Evolutionary conservation across 1,140 invertebrate species (phyloP), one percentile per base, ranked within the genome.

Genomic region (Odontomachus brunneus): DNA sequence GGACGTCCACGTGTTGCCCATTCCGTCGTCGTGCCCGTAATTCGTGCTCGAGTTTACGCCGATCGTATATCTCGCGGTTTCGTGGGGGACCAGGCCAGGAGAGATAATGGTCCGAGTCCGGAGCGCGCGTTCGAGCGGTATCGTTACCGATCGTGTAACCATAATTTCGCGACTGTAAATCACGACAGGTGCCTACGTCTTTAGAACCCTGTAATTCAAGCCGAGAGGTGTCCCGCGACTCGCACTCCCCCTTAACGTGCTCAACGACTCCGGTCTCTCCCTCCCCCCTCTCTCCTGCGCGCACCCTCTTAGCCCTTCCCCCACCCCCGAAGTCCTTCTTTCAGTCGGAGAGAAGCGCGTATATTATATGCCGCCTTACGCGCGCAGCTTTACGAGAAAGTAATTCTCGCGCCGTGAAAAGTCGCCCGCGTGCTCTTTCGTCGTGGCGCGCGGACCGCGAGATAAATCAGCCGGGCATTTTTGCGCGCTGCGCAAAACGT

Each of bases 81-180:
- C 83, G 75, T 84, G 84, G 81, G 85, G 84, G 71, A 87, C 71
- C 66, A 12, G 24, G 55, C 12, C 48, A 12, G 38, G 4, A 4
- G 48, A 75, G 63, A 88, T 88, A 88, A 88, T 87, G 85, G 69
- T 29, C 49, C 62, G 51, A 74, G 33, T 11, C 38, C 48, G 48
- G 33, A 74, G 55, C 19, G 53, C 53, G 51, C 67, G 51, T 86
- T 84, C 71, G 60, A 76, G 48, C 87, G 72, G 83, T 82, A 88
- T 88, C 87, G 66, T 87, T 88, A 67, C 80, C 80, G 86, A 88
- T 88, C 86, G 48, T 80, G 86, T 86, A 88, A 88, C 87, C 81
- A 73, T 88, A 86, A 89, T 88, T 89, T 89, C 59, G 83, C 57
- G 87, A 89, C 60, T 84, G 86, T 89, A 88, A 89, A 89, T 89